Evolutionary conservation across 2,113 vertebrate genomes (phyloP).

Genomic region (Neogale vison): DNA sequence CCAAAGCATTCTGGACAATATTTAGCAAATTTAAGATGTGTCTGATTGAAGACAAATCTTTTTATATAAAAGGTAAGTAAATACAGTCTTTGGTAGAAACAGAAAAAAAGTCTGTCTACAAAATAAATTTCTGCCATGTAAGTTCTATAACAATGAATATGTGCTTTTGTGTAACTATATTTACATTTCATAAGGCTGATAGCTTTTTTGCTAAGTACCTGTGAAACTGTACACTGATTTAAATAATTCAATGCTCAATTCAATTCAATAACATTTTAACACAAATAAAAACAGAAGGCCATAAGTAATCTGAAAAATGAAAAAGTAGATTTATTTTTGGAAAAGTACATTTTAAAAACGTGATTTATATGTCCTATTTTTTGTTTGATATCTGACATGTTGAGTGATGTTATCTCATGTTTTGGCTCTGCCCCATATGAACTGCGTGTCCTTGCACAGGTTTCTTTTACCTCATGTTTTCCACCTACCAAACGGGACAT

Average conservation of each 20-base stretch:
- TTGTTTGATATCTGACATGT: background rate
- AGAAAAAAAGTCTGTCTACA: background rate
- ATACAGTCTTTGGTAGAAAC: background rate
- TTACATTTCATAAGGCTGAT: constrained; percentile 55
- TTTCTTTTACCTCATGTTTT: background rate
- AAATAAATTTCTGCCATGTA: background rate
- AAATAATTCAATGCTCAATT: constrained; percentile 1
- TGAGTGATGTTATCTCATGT: background rate
- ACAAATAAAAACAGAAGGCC: background rate
- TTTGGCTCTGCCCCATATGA: background rate
- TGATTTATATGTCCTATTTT: background rate
- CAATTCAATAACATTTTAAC: constrained; percentile 28
- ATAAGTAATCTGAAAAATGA: background rate
- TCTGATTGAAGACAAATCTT: background rate
- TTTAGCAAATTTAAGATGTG: background rate
- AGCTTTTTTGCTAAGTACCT: constrained; percentile 14
- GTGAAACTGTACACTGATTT: constrained; percentile 52
- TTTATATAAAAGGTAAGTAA: constrained; percentile 28
- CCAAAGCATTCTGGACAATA: background rate
- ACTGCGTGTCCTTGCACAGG: no score
- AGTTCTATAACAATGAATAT: background rate
- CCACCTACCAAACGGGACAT: background rate
- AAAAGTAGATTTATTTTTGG: background rate
- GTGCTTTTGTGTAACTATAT: constrained; percentile 29
- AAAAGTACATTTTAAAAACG: constrained; percentile 6